Base-by-base conservation (phyloP, 2,888 invertebrate genomes). In the Tricholauxania praeusta region DNA sequence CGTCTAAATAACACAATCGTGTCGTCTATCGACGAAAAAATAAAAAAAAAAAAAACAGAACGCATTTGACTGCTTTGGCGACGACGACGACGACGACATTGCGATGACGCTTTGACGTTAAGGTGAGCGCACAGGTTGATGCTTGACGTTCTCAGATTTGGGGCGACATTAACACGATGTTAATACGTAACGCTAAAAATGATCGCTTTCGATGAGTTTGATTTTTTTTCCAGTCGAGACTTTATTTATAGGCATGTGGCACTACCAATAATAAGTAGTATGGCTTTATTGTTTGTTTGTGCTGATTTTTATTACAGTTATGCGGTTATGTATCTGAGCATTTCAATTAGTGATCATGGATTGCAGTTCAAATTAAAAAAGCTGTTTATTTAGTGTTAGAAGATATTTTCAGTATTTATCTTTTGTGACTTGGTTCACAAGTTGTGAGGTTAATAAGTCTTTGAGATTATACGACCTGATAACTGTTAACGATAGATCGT, bases 81-180 rank as follows among this genome's bases (percentile, higher is more conserved):
- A 19, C 49, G 59, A 22, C 51, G 12, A 19, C 49, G 59, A 22
- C 48, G 62, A 5, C 22, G 64, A 39, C 47, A 47, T 55, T 51
- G 17, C 47, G 71, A 49, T 53, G 62, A 60, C 48, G 59, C 66
- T 59, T 60, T 66, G 72, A 60, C 66, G 72, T 51, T 60, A 15
- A 66, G 64, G 66, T 66, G 66, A 72, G 64, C 39, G 39, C 60
- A 60, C 65, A 59, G 52, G 66, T 53, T 74, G 71, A 62, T 71
- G 63, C 51, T 71, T 71, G 73, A 71, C 71, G 73, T 71, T 53
- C 28, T 71, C 66, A 55, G 69, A 47, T 70, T 71, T 60, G 62
- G 63, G 60, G 55, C 62, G 73, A 69, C 73, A 60, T 47, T 65
- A 48, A 73, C 72, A 68, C 22, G 57, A 15, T 63, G 62, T 72